Base-by-base conservation (phyloP, 1,140 invertebrate genomes). In the Zaprionus kolodkinae region DNA sequence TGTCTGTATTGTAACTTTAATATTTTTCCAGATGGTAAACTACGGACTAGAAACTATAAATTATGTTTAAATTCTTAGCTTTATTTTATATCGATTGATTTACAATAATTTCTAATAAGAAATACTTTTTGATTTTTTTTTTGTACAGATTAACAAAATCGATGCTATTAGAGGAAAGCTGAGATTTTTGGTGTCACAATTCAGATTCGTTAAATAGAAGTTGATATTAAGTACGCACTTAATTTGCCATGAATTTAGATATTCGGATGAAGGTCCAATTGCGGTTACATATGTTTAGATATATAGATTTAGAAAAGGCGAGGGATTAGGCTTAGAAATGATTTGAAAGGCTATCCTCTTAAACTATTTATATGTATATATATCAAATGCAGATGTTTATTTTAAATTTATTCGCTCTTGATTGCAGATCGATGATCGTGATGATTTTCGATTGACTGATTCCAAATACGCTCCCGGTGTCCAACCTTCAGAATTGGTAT, bases 401-500 rank as follows among this genome's bases (percentile, higher is more conserved):
- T 78, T 81, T 10, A 75, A 52, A 78, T 71, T 76, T 76, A 89
- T 78, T 78, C 72, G 76, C 72, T 77, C 70, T 71, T 81, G 76
- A 82, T 90, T 94, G 72, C 94, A 93, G 86, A 94, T 94, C 63
- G 94, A 94, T 66, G 95, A 95, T 72, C 95, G 94, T 45, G 95
- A 96, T 30, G 95, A 95, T 93, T 95, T 97, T 87, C 95, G 94
- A 91, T 95, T 94, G 70, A 95, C 93, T 70, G 94, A 95, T 93
- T 98, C 97, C 77, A 99, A 94, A 93, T 98, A 99, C n/a, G 97
- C 97, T 5, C 97, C 97, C 33, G 97, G 98, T 43, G 97, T 97
- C 98, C 98, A 99, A 25, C 98, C 98, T 93, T 98, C 97, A 73
- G 95, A 93, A 72, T 94, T 94, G 17, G 94, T 95, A 72, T 94